Percentiles rank a stretch among this genome's conserved stretches.
Evolutionary conservation across 2,113 vertebrate species (phyloP).

Genomic region (Ardeotis arabs): DNA sequence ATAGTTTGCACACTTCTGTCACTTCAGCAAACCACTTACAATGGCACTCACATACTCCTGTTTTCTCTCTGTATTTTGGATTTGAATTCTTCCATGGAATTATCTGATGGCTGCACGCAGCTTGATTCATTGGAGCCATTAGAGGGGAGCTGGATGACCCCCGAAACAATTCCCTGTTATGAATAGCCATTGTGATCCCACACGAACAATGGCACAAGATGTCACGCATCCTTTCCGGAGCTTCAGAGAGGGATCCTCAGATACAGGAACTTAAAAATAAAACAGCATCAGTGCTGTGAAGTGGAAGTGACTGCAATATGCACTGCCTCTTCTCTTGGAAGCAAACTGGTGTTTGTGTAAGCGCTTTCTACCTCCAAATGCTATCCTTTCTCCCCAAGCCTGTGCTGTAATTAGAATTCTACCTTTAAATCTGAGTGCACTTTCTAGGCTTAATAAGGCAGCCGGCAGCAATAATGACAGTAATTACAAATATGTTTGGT

Average conservation of each 20-base stretch:
- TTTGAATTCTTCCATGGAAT: background rate
- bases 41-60: background rate
- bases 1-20: slow-evolving; percentile 35
- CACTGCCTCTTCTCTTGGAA: background rate
- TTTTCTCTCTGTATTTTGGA: slow-evolving; percentile 20
- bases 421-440: background rate
- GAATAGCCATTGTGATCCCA: background rate
- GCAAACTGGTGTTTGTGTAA: background rate
- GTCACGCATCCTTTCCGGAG: background rate
- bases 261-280: background rate
- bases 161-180: background rate
- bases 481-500: background rate
- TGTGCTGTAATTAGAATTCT: slow-evolving; percentile 12
- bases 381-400: background rate
- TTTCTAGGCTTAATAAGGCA: slow-evolving; percentile 3
- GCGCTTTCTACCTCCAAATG: background rate
- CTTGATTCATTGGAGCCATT: background rate
- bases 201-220: background rate
- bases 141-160: background rate
- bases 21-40: slow-evolving; percentile 2
- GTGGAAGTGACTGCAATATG: background rate
- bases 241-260: background rate
- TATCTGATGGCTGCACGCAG: background rate
- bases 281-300: background rate
- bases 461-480: background rate